phyloP scores from a whole-genome alignment of 2,888 invertebrate genomes.

The Leptinotarsa haldemani region DNA sequence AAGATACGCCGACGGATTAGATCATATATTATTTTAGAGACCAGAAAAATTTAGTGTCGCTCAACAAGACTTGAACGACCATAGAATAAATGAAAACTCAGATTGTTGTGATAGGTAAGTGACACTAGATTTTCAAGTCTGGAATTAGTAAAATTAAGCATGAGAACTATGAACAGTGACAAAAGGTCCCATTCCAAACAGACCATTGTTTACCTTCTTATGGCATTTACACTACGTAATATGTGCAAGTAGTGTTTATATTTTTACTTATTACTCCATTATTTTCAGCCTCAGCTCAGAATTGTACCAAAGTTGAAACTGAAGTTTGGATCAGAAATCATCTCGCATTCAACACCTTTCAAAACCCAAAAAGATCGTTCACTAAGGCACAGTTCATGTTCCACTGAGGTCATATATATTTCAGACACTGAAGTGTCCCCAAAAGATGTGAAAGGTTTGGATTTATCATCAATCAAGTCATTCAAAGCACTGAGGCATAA shows the following conservation, averaged over 20 bases:
- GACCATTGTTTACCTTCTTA: no score
- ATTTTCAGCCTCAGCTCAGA: conserved; percentile 14
- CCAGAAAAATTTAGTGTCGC: no score
- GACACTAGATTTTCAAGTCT: no score
- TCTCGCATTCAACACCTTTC: conserved; percentile 3
- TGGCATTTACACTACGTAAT: no score
- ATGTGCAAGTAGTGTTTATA: not conserved
- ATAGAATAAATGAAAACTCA: no score
- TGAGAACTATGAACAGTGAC: no score
- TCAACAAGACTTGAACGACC: no score
- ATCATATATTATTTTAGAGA: no score
- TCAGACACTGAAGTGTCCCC: not conserved
- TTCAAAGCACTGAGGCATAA: not conserved
- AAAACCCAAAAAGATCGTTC: not conserved
- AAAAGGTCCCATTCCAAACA: no score
- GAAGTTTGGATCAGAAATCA: conserved; percentile 6
- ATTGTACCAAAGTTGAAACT: conserved; percentile 13
- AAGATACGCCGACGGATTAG: no score
- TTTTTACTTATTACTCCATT: not conserved
- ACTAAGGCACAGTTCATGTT: not conserved
- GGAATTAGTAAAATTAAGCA: no score
- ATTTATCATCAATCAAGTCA: conserved; percentile 10
- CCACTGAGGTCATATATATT: not conserved
- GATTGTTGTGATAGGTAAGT: no score
- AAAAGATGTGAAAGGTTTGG: not conserved